Evolutionary conservation across 1,140 invertebrate species (phyloP).

Genomic region (Colletes gigas): DNA sequence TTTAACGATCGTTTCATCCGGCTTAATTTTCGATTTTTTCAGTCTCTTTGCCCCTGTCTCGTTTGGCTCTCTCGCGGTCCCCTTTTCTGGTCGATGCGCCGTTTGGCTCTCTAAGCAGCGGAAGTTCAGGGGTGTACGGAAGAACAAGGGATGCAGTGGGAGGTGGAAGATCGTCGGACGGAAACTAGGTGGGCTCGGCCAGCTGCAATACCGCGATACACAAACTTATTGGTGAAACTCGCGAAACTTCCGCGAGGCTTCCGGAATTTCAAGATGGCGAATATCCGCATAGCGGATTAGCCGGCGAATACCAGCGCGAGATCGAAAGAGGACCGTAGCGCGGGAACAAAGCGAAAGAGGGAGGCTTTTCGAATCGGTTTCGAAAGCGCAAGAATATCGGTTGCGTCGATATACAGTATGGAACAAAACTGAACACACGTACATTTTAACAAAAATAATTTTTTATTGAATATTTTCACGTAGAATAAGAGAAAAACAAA

Average conservation of each 20-base stretch:
- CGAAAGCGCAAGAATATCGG: not conserved
- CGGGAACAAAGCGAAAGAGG: not conserved
- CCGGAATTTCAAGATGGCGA: conserved; percentile 69
- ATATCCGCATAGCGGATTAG: conserved; percentile 68
- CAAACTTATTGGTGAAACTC: conserved; percentile 72
- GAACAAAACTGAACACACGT: too few relatives aligned
- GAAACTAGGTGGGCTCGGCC: conserved; percentile 62
- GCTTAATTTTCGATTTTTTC: not conserved
- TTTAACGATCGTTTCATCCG: not conserved
- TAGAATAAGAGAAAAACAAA: too few relatives aligned
- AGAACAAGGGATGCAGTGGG: not conserved
- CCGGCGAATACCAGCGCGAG: conserved; percentile 39
- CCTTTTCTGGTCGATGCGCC: not conserved
- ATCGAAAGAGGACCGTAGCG: conserved; percentile 1
- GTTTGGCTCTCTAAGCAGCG: not conserved
- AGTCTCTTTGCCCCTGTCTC: not conserved
- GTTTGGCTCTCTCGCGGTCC: too few relatives aligned
- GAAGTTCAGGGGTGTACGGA: not conserved
- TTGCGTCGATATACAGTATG: not conserved
- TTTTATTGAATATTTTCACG: too few relatives aligned
- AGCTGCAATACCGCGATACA: conserved; percentile 73
- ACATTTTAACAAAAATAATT: too few relatives aligned
- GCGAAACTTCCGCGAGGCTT: conserved; percentile 62
- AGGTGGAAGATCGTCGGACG: conserved; percentile 40
- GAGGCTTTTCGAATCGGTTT: not conserved